Conservation (phyloP, 2,888 invertebrate genomes). For the Agrochola litura region DNA sequence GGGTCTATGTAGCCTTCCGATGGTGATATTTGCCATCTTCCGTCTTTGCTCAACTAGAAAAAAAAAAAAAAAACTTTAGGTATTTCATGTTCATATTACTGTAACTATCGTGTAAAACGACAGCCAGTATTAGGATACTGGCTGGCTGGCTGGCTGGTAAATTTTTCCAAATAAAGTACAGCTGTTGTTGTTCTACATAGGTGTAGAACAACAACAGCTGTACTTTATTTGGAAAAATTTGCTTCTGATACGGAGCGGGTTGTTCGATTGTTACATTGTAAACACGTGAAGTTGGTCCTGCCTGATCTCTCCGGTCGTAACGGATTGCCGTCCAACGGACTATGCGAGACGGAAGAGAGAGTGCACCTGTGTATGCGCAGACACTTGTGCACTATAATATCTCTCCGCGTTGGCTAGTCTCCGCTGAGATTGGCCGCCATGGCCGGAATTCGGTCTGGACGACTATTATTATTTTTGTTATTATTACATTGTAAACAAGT, state of each 20-base stretch:
- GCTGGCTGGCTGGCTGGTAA: too few species aligned
- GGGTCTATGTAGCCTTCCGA: constrained; percentile 81
- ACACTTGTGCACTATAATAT: background rate
- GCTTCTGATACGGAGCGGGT: background rate
- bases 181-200: too few species aligned
- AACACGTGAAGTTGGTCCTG: background rate
- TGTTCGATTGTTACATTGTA: background rate
- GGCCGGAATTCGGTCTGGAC: background rate
- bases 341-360: background rate
- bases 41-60: constrained; percentile 82
- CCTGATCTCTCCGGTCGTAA: background rate
- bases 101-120: background rate
- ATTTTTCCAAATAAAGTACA: too few species aligned
- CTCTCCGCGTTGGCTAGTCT: background rate
- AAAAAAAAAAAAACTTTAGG: background rate
- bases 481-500: background rate
- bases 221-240: background rate
- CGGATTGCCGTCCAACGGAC: background rate
- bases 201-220: background rate
- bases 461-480: constrained; percentile 2
- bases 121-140: too few species aligned
- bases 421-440: background rate
- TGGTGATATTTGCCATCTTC: constrained; percentile 83
- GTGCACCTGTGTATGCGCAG: background rate
- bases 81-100: background rate